These are phyloP conservation scores for Arbacia lixula DNA, from an alignment of 53 echinoderm and acorn worm species.

Conservation along the genomic window DNA sequence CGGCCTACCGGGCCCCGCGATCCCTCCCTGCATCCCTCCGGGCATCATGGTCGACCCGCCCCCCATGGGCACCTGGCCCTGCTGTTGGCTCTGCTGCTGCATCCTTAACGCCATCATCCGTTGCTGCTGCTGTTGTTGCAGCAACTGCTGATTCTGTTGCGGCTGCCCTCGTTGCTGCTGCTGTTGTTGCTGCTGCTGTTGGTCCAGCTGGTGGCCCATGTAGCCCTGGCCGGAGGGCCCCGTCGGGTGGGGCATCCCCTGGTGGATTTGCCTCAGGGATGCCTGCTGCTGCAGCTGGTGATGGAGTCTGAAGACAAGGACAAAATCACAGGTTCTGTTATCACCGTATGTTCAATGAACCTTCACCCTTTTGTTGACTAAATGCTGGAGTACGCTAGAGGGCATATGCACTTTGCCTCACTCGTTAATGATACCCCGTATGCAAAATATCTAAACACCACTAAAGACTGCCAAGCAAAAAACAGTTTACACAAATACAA, in stretches of 20 bases:
- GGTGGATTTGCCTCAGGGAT: constrained; percentile 30
- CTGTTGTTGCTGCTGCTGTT: constrained; percentile 2
- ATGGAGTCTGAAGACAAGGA: constrained; percentile 17
- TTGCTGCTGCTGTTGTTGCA: constrained; percentile 12
- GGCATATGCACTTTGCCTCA: too few species aligned
- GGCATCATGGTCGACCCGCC: constrained; percentile 35
- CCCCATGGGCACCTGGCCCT: constrained; percentile 43
- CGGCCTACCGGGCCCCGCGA: constrained; percentile 41
- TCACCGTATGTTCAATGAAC: too few species aligned
- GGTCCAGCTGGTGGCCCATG: constrained; percentile 43
- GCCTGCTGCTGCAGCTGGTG: constrained; percentile 40
- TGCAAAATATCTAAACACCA: too few species aligned
- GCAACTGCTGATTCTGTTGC: not conserved
- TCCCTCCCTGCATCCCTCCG: constrained; percentile 15
- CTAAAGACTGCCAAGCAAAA: too few species aligned
- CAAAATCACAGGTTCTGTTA: too few species aligned
- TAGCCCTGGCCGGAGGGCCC: constrained; percentile 35
- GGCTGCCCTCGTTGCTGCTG: constrained; percentile 1
- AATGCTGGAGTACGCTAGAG: too few species aligned
- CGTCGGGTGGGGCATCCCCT: constrained; percentile 19
- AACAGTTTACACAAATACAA: too few species aligned
- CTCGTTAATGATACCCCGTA: not conserved
- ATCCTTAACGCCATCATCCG: constrained; percentile 27
- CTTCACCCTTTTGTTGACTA: too few species aligned
- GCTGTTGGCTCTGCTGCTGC: constrained; percentile 32